Evolutionary conservation across 2,797 vertebrate species (phyloP).

Genomic region (Pseudochromis fuscus): DNA sequence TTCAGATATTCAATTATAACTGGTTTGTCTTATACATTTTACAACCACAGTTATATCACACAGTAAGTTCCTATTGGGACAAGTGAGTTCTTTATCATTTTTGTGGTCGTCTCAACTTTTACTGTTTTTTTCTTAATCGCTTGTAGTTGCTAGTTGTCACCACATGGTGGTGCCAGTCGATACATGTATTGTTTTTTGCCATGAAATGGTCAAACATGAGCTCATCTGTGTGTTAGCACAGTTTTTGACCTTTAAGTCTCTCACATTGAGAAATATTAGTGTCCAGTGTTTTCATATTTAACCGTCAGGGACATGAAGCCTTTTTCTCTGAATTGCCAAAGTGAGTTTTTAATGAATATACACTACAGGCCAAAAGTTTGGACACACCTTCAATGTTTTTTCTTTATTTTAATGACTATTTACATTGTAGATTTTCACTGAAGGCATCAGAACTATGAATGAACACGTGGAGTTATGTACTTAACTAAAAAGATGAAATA

Average conservation of each 20-base stretch:
- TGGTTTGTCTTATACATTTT: constrained; percentile 5
- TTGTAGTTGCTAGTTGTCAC: constrained; percentile 46
- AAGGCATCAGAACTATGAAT: too few species aligned
- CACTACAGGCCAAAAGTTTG: too few species aligned
- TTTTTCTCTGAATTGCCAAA: constrained; percentile 22
- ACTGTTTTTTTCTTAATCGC: not conserved
- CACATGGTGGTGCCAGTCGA: constrained; percentile 63
- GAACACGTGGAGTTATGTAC: too few species aligned
- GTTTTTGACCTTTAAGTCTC: constrained; percentile 48
- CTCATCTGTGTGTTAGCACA: constrained; percentile 9
- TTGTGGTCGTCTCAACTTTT: constrained; percentile 9
- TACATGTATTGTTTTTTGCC: not conserved
- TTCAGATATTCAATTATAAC: not conserved
- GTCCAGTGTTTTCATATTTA: constrained; percentile 28
- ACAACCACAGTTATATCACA: constrained; percentile 4
- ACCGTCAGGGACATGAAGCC: constrained; percentile 26
- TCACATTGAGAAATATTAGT: constrained; percentile 73
- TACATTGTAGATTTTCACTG: too few species aligned
- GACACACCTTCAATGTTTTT: too few species aligned
- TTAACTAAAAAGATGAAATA: too few species aligned
- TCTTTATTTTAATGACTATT: too few species aligned
- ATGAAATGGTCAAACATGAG: constrained; percentile 27
- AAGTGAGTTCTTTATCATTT: constrained; percentile 36
- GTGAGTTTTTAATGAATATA: constrained; percentile 25
- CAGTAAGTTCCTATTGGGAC: constrained; percentile 23